Conservation (phyloP, 1,140 invertebrate species). For the Cyclina sinensis region DNA sequence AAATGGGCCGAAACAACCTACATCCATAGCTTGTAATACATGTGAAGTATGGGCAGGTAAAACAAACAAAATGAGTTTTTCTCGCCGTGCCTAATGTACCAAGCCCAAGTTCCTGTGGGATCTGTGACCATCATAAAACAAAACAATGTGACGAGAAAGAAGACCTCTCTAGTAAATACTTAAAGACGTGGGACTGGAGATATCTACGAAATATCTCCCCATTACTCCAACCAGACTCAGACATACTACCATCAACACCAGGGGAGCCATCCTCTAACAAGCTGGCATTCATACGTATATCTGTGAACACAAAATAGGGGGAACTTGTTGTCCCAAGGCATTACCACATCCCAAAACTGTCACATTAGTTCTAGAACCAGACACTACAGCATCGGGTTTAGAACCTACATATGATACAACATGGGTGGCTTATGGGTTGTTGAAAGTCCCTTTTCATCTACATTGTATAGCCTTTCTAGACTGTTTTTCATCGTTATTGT, state of each 20-base stretch:
- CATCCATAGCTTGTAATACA: constrained; percentile 15
- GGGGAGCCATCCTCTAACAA: constrained; percentile 33
- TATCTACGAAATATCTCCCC: constrained; percentile 21
- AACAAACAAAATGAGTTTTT: background rate
- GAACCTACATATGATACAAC: background rate
- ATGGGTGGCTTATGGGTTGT: background rate
- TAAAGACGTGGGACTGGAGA: constrained; percentile 22
- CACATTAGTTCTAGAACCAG: background rate
- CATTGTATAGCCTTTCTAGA: constrained; percentile 4
- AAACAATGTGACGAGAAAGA: background rate
- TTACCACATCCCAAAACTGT: background rate
- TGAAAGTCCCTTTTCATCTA: background rate
- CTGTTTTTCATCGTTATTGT: background rate
- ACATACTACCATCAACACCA: constrained; percentile 35
- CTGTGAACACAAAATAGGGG: constrained; percentile 85
- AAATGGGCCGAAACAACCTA: constrained; percentile 15
- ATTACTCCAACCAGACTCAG: constrained; percentile 56
- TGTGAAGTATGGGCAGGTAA: background rate
- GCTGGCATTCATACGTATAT: constrained; percentile 20
- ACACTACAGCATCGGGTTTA: background rate
- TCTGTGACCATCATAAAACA: constrained; percentile 43
- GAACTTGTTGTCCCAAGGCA: constrained; percentile 81
- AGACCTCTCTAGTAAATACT: background rate
- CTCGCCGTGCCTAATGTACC: constrained; percentile 9
- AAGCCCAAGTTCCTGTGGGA: constrained; percentile 24